Conservation (phyloP, 2,113 vertebrate species). For the Physeter macrocephalus region DNA sequence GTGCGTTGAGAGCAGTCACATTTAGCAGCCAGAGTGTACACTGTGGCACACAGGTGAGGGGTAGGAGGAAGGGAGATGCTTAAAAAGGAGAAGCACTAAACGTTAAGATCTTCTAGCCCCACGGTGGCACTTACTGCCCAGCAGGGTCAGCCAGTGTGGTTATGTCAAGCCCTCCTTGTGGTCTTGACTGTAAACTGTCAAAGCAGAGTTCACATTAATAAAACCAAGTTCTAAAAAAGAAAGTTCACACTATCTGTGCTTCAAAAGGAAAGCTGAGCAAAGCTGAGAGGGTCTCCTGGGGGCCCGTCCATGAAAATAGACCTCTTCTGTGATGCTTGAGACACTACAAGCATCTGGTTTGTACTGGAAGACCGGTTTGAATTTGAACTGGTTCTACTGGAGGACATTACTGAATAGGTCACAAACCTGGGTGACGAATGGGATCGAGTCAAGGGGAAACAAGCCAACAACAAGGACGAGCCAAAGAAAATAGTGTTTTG, state of each 20-base stretch:
- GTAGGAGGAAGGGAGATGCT: neutral
- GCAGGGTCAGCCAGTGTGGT: neutral
- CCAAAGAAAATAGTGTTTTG: neutral
- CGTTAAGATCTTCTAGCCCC: neutral
- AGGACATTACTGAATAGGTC: neutral
- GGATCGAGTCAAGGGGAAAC: neutral
- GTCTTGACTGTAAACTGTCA: neutral
- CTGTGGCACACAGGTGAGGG: neutral
- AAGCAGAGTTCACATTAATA: neutral
- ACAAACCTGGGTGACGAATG: neutral
- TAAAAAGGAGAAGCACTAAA: neutral
- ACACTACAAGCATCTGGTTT: too few species aligned
- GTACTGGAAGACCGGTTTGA: neutral
- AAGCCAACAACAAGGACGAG: neutral
- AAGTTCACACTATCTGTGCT: neutral
- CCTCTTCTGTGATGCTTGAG: neutral
- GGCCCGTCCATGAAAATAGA: accelerated
- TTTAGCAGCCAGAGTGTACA: neutral
- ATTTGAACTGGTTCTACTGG: neutral
- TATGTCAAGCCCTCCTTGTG: neutral
- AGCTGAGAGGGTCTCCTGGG: neutral
- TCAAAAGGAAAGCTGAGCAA: neutral
- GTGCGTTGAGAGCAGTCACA: neutral
- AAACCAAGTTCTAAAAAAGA: neutral
- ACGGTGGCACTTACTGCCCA: neutral